Evolutionary conservation across 2,113 vertebrate genomes (phyloP).

Genomic region (Lasiurus borealis): DNA sequence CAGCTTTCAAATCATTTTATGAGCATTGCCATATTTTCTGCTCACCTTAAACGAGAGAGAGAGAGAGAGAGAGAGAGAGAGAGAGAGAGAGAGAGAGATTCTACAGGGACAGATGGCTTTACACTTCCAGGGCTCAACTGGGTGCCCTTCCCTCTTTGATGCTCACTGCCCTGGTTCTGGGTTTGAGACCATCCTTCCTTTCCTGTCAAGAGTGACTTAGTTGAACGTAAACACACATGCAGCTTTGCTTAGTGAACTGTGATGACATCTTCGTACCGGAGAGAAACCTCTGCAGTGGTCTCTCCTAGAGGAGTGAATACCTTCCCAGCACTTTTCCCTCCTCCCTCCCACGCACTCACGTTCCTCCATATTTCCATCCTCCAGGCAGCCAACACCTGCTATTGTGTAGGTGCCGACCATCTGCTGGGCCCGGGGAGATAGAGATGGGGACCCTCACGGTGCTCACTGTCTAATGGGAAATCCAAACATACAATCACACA

Average conservation of each 20-base stretch:
- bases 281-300: too few relatives aligned
- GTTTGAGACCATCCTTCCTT: fast-evolving
- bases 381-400: background rate
- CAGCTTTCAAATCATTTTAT: fast-evolving
- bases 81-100: too few relatives aligned
- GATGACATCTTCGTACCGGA: background rate
- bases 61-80: background rate
- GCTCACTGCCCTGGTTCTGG: fast-evolving
- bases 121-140: background rate
- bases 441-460: fast-evolving
- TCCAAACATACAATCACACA: background rate
- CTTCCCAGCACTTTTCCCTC: fast-evolving
- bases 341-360: fast-evolving
- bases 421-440: background rate
- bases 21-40: fast-evolving
- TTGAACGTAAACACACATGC: background rate
- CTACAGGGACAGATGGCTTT: background rate
- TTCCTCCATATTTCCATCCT: background rate
- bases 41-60: background rate
- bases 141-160: fast-evolving
- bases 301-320: too few relatives aligned
- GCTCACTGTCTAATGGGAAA: background rate
- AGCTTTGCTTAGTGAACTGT: background rate
- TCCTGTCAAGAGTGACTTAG: background rate
- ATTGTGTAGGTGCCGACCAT: fast-evolving